These are phyloP conservation scores for Enteromius radiatus DNA, from an alignment of 2,797 vertebrate species.

Conservation along the genomic window DNA sequence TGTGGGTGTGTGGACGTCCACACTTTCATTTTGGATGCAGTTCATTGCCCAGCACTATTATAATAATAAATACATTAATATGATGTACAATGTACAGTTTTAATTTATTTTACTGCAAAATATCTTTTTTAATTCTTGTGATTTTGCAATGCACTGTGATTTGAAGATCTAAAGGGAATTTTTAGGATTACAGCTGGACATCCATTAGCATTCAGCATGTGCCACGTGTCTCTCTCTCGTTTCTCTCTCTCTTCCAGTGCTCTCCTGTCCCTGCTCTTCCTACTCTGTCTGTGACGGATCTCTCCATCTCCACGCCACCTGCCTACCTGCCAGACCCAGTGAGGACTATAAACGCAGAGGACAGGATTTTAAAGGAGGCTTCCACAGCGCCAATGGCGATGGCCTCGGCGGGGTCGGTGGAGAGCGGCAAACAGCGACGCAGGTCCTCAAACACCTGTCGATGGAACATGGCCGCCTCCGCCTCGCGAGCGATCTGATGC, in stretches of 20 bases:
- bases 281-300: conserved; percentile 30
- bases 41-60: too few relatives aligned
- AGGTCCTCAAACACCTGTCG: conserved; percentile 98
- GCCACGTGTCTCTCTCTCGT: conserved; percentile 10
- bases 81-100: too few relatives aligned
- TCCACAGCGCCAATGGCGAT: conserved; percentile 96
- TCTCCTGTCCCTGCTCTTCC: conserved; percentile 75
- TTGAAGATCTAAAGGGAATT: not conserved
- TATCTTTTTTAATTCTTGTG: not conserved
- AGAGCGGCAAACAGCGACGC: conserved; percentile 85
- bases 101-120: not conserved
- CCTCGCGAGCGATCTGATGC: conserved; percentile 97
- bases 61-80: too few relatives aligned
- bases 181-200: not conserved
- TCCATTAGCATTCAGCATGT: not conserved
- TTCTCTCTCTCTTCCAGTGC: conserved; percentile 57
- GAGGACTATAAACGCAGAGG: conserved; percentile 94
- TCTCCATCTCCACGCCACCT: conserved; percentile 36
- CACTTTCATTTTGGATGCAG: too few relatives aligned
- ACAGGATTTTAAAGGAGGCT: conserved; percentile 97
- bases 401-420: conserved; percentile 90
- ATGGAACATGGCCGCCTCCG: conserved; percentile 98
- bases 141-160: not conserved
- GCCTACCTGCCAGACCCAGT: conserved; percentile 98
- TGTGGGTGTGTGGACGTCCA: too few relatives aligned